Evolutionary conservation across 1,140 invertebrate genomes (phyloP).

Genomic region (Mesaphorura yosii): DNA sequence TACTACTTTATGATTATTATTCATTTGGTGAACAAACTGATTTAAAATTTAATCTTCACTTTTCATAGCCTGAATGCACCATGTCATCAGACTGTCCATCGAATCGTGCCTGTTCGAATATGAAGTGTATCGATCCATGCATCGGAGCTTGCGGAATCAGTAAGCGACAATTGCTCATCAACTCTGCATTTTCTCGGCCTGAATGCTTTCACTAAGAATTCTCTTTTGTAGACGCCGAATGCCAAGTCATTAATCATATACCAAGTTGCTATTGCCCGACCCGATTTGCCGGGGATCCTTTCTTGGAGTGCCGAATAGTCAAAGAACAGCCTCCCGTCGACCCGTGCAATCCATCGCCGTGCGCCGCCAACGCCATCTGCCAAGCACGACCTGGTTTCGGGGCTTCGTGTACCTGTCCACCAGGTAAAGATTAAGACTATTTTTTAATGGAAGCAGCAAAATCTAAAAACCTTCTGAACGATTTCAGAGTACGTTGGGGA

Average conservation of each 20-base stretch:
- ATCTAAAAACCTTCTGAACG: no score
- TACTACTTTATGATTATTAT: no score
- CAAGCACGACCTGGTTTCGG: constrained; percentile 14
- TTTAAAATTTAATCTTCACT: no score
- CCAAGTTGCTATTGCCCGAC: constrained; percentile 55
- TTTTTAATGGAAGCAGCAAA: no score
- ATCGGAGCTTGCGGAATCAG: constrained; percentile 64
- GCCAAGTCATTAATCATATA: constrained; percentile 54
- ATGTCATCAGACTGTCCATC: constrained; percentile 59
- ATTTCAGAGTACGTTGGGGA: constrained; percentile 31
- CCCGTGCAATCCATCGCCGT: constrained; percentile 26
- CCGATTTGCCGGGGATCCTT: no score
- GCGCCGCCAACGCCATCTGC: constrained; percentile 44
- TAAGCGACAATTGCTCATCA: constrained; percentile 66
- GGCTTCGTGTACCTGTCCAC: constrained; percentile 1
- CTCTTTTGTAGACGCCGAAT: constrained; percentile 52
- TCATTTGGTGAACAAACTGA: no score
- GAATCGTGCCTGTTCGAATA: constrained; percentile 48
- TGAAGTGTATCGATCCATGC: constrained; percentile 59
- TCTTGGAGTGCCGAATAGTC: background rate
- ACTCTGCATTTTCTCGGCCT: constrained; percentile 1
- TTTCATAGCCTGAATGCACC: constrained; percentile 56
- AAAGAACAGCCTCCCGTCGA: constrained; percentile 31
- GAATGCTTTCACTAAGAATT: constrained; percentile 53
- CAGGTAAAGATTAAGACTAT: background rate